phyloP scores from a whole-genome alignment of 2,797 vertebrate genomes.

The Hypotaenidia okinawae region DNA sequence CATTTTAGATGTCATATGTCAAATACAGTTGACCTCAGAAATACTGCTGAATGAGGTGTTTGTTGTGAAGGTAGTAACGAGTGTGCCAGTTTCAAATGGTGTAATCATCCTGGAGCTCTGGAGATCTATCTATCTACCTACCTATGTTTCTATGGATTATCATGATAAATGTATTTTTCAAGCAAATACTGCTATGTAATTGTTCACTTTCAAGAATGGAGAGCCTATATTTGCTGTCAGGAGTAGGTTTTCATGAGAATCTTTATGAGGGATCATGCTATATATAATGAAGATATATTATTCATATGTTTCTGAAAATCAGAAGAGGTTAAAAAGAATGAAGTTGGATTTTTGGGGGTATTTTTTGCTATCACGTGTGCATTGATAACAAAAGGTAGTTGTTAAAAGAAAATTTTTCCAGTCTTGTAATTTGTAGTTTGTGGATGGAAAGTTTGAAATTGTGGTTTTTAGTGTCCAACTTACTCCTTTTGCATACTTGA shows the following conservation, averaged over 20 bases:
- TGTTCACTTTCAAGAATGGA: background rate
- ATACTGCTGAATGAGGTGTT: background rate
- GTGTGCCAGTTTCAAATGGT: background rate
- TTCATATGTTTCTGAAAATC: background rate
- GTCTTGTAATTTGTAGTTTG: background rate
- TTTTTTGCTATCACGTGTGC: fast-evolving
- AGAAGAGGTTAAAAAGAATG: background rate
- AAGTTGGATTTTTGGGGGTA: background rate
- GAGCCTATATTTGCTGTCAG: background rate
- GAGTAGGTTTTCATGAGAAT: background rate
- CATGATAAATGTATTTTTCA: background rate
- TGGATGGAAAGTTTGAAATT: background rate
- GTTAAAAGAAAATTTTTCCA: background rate
- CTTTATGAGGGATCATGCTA: fast-evolving
- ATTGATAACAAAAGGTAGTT: background rate
- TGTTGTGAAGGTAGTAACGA: background rate
- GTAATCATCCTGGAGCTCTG: background rate
- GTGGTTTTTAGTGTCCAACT: background rate
- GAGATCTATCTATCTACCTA: too few species aligned
- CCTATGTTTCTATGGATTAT: too few species aligned
- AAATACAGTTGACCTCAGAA: background rate
- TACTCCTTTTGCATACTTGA: background rate
- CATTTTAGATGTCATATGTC: background rate
- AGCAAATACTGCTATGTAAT: background rate
- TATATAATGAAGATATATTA: background rate